These are phyloP conservation scores for Ochotona princeps DNA, from an alignment of 2,113 vertebrate genomes.

Conservation along the genomic window DNA sequence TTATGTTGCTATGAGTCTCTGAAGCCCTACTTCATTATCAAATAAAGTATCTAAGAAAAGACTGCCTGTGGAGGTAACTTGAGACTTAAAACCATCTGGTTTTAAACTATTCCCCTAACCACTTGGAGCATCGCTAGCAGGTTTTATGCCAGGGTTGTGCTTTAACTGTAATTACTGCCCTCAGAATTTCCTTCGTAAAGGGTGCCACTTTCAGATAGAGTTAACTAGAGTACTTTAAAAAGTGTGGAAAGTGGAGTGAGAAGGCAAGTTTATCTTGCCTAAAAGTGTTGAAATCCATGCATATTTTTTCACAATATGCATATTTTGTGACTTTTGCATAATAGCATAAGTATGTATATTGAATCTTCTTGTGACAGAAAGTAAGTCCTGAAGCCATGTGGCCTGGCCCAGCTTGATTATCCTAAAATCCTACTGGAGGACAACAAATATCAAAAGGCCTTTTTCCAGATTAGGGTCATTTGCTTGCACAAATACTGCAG, in stretches of 20 bases:
- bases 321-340: not conserved
- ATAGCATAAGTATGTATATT: not conserved
- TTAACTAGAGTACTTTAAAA: not conserved
- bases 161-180: not conserved
- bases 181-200: constrained; percentile 25
- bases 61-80: not conserved
- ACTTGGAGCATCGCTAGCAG: not conserved
- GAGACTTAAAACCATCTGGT: not conserved
- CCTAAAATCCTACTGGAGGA: not conserved
- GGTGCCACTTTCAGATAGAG: not conserved
- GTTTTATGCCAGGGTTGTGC: not conserved
- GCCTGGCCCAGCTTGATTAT: not conserved
- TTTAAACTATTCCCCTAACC: not conserved
- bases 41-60: constrained; percentile 14
- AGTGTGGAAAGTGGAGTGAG: too few relatives aligned
- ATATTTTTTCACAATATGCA: too few relatives aligned
- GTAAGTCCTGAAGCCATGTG: not conserved
- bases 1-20: not conserved
- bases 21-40: not conserved
- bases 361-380: constrained; percentile 11
- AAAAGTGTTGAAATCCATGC: too few relatives aligned
- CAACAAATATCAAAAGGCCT: not conserved
- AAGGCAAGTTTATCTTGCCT: too few relatives aligned
- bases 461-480: not conserved
- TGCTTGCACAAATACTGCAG: not conserved